A percentile compares a stretch with the other conserved stretches of the same genome.
Conservation (phyloP, 1,140 invertebrate species). For the Piezodorus guildinii region DNA sequence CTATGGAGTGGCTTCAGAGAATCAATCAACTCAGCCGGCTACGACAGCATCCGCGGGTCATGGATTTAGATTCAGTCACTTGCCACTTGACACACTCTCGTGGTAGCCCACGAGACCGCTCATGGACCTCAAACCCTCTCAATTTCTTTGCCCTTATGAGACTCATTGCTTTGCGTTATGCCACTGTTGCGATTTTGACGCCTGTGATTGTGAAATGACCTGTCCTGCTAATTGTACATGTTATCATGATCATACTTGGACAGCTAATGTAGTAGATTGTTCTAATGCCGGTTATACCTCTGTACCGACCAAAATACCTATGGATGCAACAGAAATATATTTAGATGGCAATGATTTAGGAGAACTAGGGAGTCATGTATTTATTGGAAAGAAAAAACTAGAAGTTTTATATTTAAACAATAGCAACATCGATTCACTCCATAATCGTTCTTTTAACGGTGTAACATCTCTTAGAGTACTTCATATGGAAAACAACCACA, state of each 20-base stretch:
- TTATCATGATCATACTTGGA: slow-evolving; percentile 42
- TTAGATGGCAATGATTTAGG: slow-evolving; percentile 42
- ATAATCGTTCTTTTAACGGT: slow-evolving; percentile 45
- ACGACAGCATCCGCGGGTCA: slow-evolving; percentile 37
- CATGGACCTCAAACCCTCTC: slow-evolving; percentile 52
- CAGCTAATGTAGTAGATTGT: slow-evolving; percentile 43
- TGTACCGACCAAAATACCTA: slow-evolving; percentile 41
- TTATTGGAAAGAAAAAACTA: slow-evolving; percentile 45
- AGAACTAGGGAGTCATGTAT: slow-evolving; percentile 39
- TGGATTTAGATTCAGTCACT: slow-evolving; percentile 35
- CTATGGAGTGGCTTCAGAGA: slow-evolving; percentile 72
- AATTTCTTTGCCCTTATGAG: slow-evolving; percentile 51
- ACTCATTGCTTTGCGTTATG: slow-evolving; percentile 45
- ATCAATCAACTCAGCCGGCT: slow-evolving; percentile 57
- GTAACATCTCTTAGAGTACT: slow-evolving; percentile 36
- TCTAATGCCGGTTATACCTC: slow-evolving; percentile 32
- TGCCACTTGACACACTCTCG: slow-evolving; percentile 32
- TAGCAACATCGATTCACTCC: slow-evolving; percentile 38
- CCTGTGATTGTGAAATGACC: slow-evolving; percentile 45
- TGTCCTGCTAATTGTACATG: slow-evolving; percentile 43
- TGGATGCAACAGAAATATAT: slow-evolving; percentile 45
- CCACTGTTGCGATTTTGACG: slow-evolving; percentile 51
- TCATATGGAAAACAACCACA: slow-evolving; percentile 40
- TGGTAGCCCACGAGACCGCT: slow-evolving; percentile 36
- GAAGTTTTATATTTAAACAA: slow-evolving; percentile 39